These are phyloP conservation scores for Poeciliopsis infans DNA, from an alignment of 2,797 vertebrate species.

Conservation along the genomic window DNA sequence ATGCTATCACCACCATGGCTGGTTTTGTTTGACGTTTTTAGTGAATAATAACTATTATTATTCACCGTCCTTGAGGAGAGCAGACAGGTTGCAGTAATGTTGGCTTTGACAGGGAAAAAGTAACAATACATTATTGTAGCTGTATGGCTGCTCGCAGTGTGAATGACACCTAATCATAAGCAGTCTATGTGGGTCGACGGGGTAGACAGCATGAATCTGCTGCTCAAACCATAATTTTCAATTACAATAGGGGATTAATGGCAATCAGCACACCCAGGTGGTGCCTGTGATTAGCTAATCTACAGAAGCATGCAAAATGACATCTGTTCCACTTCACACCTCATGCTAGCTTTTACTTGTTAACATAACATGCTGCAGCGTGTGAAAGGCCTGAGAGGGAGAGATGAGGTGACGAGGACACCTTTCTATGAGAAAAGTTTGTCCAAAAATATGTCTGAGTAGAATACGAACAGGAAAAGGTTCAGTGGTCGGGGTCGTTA, in stretches of 20 bases:
- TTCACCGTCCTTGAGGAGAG: background rate
- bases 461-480: slow-evolving; percentile 25
- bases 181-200: slow-evolving; percentile 45
- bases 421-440: slow-evolving; percentile 7
- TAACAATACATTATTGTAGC: background rate
- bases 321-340: slow-evolving; percentile 69
- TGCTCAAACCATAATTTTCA: slow-evolving; percentile 70
- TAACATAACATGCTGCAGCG: slow-evolving; percentile 40
- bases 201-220: slow-evolving; percentile 39
- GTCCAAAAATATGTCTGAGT: slow-evolving; percentile 1
- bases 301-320: slow-evolving; percentile 63
- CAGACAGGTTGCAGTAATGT: background rate
- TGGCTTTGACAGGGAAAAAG: background rate
- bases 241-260: slow-evolving; percentile 76
- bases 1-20: background rate
- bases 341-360: slow-evolving; percentile 36
- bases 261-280: slow-evolving; percentile 75
- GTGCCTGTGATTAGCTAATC: slow-evolving; percentile 72
- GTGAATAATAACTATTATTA: background rate
- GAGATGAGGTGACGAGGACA: slow-evolving; percentile 12
- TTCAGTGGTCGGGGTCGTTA: slow-evolving; percentile 1
- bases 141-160: slow-evolving; percentile 12
- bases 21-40: background rate
- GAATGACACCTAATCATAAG: slow-evolving; percentile 48
- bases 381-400: slow-evolving; percentile 4